phyloP scores from a whole-genome alignment of 2,797 vertebrate genomes.

The Xiphophorus birchmanni region DNA sequence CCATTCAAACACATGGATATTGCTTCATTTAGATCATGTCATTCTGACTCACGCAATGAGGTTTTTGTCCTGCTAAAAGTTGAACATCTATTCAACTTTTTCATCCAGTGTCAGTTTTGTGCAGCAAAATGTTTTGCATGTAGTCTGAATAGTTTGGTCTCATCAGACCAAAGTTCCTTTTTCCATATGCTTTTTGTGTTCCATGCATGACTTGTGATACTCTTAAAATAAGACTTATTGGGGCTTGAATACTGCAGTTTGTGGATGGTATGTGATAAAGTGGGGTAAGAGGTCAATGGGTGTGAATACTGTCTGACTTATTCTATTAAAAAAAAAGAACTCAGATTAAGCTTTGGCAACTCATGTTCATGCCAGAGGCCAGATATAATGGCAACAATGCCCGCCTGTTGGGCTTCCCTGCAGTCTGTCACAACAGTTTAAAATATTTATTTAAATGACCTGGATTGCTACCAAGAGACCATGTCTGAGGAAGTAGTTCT shows the following conservation, averaged over 20 bases:
- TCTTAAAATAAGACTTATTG: background rate
- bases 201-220: background rate
- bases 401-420: conserved; percentile 53
- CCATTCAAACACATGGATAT: background rate
- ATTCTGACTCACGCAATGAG: background rate
- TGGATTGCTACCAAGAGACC: conserved; percentile 20
- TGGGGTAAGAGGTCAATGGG: background rate
- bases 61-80: background rate
- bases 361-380: conserved; percentile 31
- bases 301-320: background rate
- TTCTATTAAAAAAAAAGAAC: conserved; percentile 22
- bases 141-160: background rate
- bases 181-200: background rate
- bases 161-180: background rate
- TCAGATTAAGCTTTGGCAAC: conserved; percentile 34
- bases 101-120: background rate
- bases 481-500: conserved; percentile 30
- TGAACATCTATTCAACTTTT: background rate
- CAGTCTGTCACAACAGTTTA: conserved; percentile 28
- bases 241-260: background rate
- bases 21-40: background rate
- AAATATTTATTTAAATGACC: conserved; percentile 40
- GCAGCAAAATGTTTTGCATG: background rate
- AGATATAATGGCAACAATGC: conserved; percentile 28
- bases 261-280: background rate